Base-by-base conservation (phyloP, 2,113 vertebrate genomes). In the Reinhardtius hippoglossoides region DNA sequence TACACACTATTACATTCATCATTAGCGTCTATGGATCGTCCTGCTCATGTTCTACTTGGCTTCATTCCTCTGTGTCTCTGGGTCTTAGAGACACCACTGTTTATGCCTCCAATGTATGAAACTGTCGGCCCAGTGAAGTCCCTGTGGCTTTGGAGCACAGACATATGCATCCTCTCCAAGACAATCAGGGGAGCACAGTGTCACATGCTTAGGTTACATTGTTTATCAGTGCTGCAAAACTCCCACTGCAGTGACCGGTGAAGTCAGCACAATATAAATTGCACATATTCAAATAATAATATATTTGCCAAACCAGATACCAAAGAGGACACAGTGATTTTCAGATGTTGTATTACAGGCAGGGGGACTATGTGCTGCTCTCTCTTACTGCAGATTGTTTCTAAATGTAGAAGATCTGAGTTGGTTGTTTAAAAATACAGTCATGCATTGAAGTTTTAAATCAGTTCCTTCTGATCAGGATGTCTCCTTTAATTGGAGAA, bases 1-100 rank as follows among this genome's bases (percentile, higher is more conserved):
- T 95, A 92, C 93, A 94, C 92, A 84, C 94, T 88, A 94, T 95
- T 92, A 92, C 84, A 84, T 93, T 94, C 92, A 86, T 91, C 94
- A 88, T 93, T 92, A 95, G 89, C 89, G 78, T 87, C 89, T 88
- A 77, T 76, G 50, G 89, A 95, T 91, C 83, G 84, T 74, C 64
- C 78, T 58, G 61, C 76, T 60, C 65, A 24, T 26, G 27, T 68
- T 21, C 56, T 46, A 48, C 60, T 73, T n/a, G n/a, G 42, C 57
- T 52, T 27, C n/a, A 78, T 70, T 54, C 57, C 70, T 65, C 37
- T 42, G 58, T 75, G 88, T 81, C 86, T 66, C 85, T 46, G 71
- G 67, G 74, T 85, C 74, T 84, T 84, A 77, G 1, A 76, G 61
- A 55, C 57, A 5, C 27, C 61, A 3, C 57, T 76, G 75, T 76